Evolutionary conservation across 2,797 vertebrate genomes (phyloP).

Genomic region (Halcyon leucocephala): DNA sequence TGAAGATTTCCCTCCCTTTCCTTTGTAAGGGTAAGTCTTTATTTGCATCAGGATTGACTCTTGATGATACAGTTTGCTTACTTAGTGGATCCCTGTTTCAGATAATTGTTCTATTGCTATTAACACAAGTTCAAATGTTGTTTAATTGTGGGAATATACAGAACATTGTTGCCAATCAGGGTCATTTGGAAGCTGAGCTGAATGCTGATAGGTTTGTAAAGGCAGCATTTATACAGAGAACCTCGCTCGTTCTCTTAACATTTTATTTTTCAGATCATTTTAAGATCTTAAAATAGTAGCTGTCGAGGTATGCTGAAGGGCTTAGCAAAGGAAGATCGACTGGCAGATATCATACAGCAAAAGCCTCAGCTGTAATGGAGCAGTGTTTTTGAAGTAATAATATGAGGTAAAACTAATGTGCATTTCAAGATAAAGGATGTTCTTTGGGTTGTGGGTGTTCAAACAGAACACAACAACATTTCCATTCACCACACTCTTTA

Average conservation of each 20-base stretch:
- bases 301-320: neutral
- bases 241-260: neutral
- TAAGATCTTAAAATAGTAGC: constrained; percentile 27
- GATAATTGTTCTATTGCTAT: constrained; percentile 39
- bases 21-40: constrained; percentile 2
- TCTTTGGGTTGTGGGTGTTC: constrained; percentile 48
- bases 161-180: neutral
- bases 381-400: neutral
- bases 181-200: neutral
- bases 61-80: neutral
- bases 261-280: neutral
- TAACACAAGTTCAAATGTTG: constrained; percentile 31
- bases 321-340: neutral
- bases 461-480: constrained; percentile 45
- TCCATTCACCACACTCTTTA: neutral
- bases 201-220: constrained; percentile 22
- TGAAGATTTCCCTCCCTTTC: neutral
- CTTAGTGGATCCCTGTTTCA: neutral
- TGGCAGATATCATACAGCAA: constrained; percentile 12
- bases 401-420: neutral
- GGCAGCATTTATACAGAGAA: neutral
- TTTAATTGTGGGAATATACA: constrained; percentile 39
- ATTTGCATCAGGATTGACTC: constrained; percentile 19
- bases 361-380: neutral
- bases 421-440: constrained; percentile 21